Conservation (phyloP, 2,113 vertebrate species). For the Lepus americanus region DNA sequence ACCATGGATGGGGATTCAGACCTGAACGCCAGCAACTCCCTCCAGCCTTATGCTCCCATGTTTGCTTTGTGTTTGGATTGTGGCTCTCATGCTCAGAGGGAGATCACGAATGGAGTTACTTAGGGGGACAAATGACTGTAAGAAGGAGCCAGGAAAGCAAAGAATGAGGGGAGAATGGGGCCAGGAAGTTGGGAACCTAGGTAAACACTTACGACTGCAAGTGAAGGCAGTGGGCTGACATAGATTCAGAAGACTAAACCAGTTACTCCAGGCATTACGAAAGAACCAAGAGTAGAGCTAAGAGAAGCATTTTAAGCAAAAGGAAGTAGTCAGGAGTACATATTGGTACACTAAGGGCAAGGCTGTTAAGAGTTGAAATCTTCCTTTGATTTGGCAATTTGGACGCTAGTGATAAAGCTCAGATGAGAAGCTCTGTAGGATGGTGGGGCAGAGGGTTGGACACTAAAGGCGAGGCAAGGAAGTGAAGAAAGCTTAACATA, state of each 20-base stretch:
- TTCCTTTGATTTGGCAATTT: not conserved
- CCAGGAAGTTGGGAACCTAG: not conserved
- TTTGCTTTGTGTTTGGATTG: not conserved
- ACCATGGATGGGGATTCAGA: not conserved
- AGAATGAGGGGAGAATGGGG: not conserved
- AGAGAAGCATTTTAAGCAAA: not conserved
- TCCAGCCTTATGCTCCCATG: not conserved
- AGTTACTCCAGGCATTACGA: not conserved
- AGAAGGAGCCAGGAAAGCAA: not conserved
- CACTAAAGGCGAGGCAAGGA: not conserved
- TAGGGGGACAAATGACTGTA: not conserved
- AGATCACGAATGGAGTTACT: not conserved
- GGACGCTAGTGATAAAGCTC: not conserved
- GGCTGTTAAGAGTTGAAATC: not conserved
- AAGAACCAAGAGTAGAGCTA: not conserved
- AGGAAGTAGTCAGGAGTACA: not conserved
- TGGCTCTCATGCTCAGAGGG: not conserved
- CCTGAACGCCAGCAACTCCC: not conserved
- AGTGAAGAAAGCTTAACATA: not conserved
- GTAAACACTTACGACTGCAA: not conserved
- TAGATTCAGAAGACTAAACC: not conserved
- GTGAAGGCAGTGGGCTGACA: not conserved
- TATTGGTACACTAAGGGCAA: not conserved
- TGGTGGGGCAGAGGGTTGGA: not conserved
- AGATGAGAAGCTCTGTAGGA: not conserved